A percentile compares a stretch with the other conserved stretches of the same genome.
These are phyloP conservation scores for Merops nubicus DNA, from an alignment of 2,113 vertebrate genomes.

Conservation along the genomic window DNA sequence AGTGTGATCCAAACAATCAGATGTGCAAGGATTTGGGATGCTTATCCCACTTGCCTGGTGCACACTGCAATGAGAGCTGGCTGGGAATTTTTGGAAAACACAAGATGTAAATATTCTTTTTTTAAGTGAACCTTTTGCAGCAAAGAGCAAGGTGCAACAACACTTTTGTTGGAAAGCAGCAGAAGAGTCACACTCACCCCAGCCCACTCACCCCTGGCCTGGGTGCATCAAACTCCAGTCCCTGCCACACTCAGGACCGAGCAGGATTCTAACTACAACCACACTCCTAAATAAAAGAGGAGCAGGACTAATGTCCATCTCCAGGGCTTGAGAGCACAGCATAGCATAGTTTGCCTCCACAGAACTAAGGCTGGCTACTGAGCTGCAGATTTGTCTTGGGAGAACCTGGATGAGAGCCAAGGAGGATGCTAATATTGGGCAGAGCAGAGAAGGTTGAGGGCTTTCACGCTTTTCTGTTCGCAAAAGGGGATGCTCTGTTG, in stretches of 20 bases:
- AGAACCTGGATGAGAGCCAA: not conserved
- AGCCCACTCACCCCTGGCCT: not conserved
- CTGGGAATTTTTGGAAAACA: not conserved
- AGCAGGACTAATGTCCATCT: not conserved
- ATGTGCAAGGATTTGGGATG: not conserved
- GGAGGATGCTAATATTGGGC: not conserved
- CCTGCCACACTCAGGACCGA: not conserved
- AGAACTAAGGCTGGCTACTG: not conserved
- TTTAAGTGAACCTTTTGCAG: not conserved
- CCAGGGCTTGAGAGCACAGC: fast-evolving
- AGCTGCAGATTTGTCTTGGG: not conserved
- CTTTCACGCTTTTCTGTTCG: not conserved
- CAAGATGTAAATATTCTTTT: not conserved
- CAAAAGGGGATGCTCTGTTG: not conserved
- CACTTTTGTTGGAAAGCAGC: not conserved
- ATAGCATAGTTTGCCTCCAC: not conserved
- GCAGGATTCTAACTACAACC: not conserved
- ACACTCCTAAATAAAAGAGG: not conserved
- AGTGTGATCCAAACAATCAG: not conserved
- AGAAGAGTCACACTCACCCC: not conserved
- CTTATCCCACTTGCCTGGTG: not conserved
- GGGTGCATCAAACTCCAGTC: not conserved
- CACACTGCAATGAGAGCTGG: not conserved
- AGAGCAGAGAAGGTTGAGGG: not conserved
- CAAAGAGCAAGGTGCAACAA: not conserved